Evolutionary conservation across 2,113 vertebrate genomes (phyloP), one percentile per base, ranked within the genome.

Genomic region (Hylia prasina): DNA sequence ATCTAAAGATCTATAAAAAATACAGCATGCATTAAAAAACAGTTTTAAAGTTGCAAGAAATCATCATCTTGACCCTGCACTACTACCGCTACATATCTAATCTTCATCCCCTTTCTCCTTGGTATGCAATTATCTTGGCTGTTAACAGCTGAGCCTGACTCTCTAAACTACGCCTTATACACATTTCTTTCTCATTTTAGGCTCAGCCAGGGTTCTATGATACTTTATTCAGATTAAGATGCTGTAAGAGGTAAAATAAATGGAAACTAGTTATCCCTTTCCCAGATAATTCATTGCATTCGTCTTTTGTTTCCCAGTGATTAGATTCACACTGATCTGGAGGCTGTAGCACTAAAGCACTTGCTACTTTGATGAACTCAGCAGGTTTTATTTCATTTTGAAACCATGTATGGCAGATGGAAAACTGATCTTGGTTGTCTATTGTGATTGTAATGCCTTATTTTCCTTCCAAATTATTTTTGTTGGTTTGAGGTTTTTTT

Each of bases 111-210:
- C 48, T 81, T 82, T 71, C 94, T 84, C 50, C 50, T 80, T 72
- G 39, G 27, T 93, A 28, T 81, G 51, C 77, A 85, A 48, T 96
- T 89, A 91, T 96, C 69, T 66, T 63, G 82, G 48, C 81, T 66
- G 65, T 65, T 92, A 94, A 78, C 92, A 87, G 84, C 93, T 87
- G 61, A 87, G 42, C 60, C 69, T 90, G 78, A 71, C 68, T 94
- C 44, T 88, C 66, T 72, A 82, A 87, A 80, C 44, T 45, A 15
- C 28, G 23, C 25, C 35, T 91, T 73, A 45, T 39, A 51, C 8
- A 58, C 11, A 56, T 84, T 90, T 58, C 28, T 72, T 96, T 85
- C 58, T 89, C 48, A 50, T 85, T 13, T 82, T 71, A 50, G 57
- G 33, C 71, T 89, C 65, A 93, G 28, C 23, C 50, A 70, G 70